Percentiles rank a stretch among this genome's conserved stretches.
These are phyloP conservation scores for Carlito syrichta DNA, from an alignment of 2,113 vertebrate genomes.

Conservation along the genomic window DNA sequence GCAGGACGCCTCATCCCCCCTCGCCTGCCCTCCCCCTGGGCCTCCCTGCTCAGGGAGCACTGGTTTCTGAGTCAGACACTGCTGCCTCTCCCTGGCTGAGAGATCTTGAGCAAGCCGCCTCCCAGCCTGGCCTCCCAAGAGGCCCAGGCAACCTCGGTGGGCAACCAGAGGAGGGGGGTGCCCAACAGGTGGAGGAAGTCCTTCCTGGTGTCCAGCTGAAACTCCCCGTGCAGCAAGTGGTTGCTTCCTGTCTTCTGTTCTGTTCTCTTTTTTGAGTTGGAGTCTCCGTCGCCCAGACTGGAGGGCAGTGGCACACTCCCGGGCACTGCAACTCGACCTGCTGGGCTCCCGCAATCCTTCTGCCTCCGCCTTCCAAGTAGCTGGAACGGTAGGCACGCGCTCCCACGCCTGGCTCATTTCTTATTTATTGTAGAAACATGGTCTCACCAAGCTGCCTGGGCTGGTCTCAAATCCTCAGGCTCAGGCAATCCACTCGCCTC, in stretches of 20 bases:
- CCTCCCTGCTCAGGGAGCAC: not conserved
- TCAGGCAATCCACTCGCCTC: no score
- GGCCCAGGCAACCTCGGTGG: not conserved
- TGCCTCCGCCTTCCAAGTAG: no score
- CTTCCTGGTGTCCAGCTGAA: not conserved
- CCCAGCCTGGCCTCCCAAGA: not conserved
- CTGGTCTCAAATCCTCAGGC: no score
- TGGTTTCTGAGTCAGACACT: not conserved
- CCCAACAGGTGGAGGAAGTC: not conserved
- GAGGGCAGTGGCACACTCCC: no score
- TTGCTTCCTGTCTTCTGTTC: not conserved
- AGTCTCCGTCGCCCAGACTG: no score
- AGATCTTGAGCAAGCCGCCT: not conserved
- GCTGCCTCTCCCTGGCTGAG: not conserved
- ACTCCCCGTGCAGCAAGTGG: not conserved
- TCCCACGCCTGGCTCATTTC: no score
- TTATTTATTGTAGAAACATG: no score
- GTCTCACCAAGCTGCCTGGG: no score
- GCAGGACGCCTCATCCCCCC: not conserved
- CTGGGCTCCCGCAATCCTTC: no score
- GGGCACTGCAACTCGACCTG: no score
- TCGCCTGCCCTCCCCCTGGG: accelerated
- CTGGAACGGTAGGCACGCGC: no score
- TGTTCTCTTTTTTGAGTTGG: no score
- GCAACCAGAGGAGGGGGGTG: not conserved